Base-by-base conservation (phyloP, 92 coral and sea anemone genomes). In the Epizoanthus fatuus region DNA sequence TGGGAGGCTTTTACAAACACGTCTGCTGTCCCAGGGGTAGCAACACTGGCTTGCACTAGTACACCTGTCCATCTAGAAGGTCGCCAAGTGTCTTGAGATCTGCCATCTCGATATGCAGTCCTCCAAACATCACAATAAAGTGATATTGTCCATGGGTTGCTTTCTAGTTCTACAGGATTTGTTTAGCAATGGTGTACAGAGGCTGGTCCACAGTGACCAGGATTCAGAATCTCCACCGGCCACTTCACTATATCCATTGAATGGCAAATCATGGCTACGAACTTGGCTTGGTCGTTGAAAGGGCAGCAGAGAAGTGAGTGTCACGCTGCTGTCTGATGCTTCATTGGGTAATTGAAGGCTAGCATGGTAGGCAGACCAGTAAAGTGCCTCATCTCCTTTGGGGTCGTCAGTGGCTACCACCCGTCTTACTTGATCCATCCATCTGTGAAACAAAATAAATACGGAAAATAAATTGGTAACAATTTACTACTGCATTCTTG, bases 211-310 rank as follows among this genome's bases (percentile, higher is more conserved):
- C 35, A 70, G 75, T 52, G 47, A 69, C 57, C 57, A 20, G 56
- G 56, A 11, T 70, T 16, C 6, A 78, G 64, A 44, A 54, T 40
- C 12, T 86, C 63, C 14, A 17, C 68, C 9, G 90, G 69, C 55
- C 67, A 40, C 64, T 45, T 86, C 32, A 75, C 78, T 53, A 86
- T 68, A 79, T 86, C 69, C 85, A 76, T 86, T 5, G 57, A 67
- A 56, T 79, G 86, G 72, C 74, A 51, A 49, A 79, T 86, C 86
- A 79, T 86, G 58, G 90, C 69, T 19, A 77, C 85, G 16, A 79
- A 75, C 25, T 86, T 47, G 53, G 85, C 85, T 78, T 77, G 77
- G 47, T 86, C 72, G 2, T 78, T 29, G 47, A 86, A 86, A 65
- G 40, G 90, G 74, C 78, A 86, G 81, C 32, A 82, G 52, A 54